These are phyloP conservation scores for Cyphomyrus plagiostoma DNA, from an alignment of 2,113 vertebrate species.

Conservation along the genomic window DNA sequence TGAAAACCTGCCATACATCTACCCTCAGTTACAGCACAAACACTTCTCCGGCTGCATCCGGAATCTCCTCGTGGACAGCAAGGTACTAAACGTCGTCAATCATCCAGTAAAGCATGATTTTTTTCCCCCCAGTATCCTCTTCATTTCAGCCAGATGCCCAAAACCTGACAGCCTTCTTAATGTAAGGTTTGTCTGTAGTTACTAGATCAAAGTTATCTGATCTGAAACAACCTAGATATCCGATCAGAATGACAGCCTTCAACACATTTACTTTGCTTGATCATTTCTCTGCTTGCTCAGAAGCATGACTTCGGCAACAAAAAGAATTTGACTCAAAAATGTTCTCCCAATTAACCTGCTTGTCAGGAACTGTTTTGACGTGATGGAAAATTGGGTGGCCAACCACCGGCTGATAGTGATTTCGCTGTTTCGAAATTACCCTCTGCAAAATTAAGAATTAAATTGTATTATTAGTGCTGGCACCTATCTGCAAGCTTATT, in stretches of 20 bases:
- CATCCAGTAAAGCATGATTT: background rate
- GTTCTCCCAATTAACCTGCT: background rate
- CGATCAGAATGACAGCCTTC: background rate
- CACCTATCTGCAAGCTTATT: background rate
- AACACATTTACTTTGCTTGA: background rate
- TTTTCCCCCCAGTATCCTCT: background rate
- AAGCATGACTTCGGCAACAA: too few relatives aligned
- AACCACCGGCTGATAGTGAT: background rate
- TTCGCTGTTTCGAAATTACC: background rate
- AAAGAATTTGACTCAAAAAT: background rate
- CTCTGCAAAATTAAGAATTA: conserved; percentile 1
- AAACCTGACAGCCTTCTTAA: background rate
- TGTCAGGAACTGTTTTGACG: background rate
- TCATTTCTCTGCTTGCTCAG: background rate
- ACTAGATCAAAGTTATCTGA: background rate
- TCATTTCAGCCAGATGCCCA: background rate
- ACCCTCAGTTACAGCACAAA: conserved; percentile 72
- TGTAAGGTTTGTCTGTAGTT: background rate
- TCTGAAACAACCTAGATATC: background rate
- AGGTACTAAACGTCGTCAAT: conserved; percentile 55
- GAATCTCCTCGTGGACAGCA: conserved; percentile 76
- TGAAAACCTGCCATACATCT: conserved; percentile 70
- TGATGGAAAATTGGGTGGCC: background rate
- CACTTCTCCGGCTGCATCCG: conserved; percentile 81
- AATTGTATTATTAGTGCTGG: conserved; percentile 5